phyloP scores from a whole-genome alignment of 2,113 vertebrate genomes.

The Cottus gobio region DNA sequence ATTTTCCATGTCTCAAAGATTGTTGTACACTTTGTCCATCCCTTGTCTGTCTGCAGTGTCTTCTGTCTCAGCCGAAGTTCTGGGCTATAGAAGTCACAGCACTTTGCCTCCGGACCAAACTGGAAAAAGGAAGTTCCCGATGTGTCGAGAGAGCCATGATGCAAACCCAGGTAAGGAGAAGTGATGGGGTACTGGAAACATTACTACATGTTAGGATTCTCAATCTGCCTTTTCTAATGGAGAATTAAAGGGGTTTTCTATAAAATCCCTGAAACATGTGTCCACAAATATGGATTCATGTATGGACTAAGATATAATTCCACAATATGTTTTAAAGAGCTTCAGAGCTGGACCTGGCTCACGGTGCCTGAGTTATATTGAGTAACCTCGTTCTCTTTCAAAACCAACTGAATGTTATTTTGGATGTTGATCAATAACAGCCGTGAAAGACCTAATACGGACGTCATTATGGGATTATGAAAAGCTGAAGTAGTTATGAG shows the following conservation, averaged over 20 bases:
- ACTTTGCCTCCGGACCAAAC: constrained; percentile 90
- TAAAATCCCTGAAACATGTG: not conserved
- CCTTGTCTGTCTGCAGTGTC: constrained; percentile 80
- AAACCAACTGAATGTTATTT: constrained; percentile 53
- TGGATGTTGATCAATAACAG: constrained; percentile 59
- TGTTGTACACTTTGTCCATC: no score
- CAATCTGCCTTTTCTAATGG: not conserved
- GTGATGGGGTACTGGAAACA: not conserved
- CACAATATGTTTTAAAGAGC: not conserved
- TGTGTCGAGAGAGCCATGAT: constrained; percentile 94
- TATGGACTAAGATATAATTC: no score
- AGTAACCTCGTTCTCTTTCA: constrained; percentile 29
- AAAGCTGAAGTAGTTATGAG: constrained; percentile 17
- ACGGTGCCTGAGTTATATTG: constrained; percentile 35
- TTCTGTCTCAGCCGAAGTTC: constrained; percentile 94
- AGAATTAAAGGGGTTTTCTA: not conserved
- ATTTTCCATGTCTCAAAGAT: not conserved
- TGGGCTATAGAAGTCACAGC: constrained; percentile 94
- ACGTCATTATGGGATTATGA: constrained; percentile 30
- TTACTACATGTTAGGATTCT: not conserved
- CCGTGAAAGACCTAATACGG: constrained; percentile 35
- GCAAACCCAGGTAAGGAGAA: constrained; percentile 91
- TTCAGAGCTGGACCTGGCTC: constrained; percentile 13
- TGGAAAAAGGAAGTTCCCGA: constrained; percentile 89
- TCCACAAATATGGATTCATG: not conserved